Base-by-base conservation (phyloP, 2,113 vertebrate species). In the Chloebia gouldiae region DNA sequence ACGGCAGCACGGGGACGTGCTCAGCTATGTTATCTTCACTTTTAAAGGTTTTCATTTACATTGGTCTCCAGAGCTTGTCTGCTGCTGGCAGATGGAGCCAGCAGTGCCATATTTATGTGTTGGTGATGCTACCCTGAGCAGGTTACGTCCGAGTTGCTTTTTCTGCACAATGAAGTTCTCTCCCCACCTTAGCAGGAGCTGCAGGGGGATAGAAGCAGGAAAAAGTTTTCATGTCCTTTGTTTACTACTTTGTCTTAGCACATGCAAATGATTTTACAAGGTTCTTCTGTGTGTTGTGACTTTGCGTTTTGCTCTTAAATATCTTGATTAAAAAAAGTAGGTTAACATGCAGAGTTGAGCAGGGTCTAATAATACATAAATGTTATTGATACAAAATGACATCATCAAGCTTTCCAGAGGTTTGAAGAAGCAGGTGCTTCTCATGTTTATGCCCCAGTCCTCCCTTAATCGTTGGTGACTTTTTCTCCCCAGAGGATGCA, bases 41-140 rank as follows among this genome's bases (percentile, higher is more conserved):
- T 90, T 40, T 86, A 93, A 85, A 88, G 71, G 87, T 86, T 88
- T 40, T 17, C 13, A 94, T 94, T 95, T 60, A 78, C 81, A 60
- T 77, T 51, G 87, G 20, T 90, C 75, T 91, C 84, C 66, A 0
- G 5, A 90, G 90, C 75, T 91, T 5, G 2, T 50, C 59, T 82
- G 84, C 81, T 90, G 70, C 90, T 95, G 84, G 75, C 90, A 95
- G 87, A 82, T 92, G 84, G 81, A 94, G 45, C 60, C 75, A 81
- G 86, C 53, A 30, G 24, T 90, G 50, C 78, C 0, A 0, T 45
- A 35, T 61, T 79, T 77, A 10, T 51, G 45, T 70, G 37, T 59
- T 72, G 0, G 0, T 72, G 31, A 25, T 4, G 0, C 53, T 91
- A 33, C 37, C 45, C 25, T 42, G 59, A 85, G 54, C 42, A 28